phyloP scores from a whole-genome alignment of 2,888 invertebrate genomes.

The Diploptera punctata region DNA sequence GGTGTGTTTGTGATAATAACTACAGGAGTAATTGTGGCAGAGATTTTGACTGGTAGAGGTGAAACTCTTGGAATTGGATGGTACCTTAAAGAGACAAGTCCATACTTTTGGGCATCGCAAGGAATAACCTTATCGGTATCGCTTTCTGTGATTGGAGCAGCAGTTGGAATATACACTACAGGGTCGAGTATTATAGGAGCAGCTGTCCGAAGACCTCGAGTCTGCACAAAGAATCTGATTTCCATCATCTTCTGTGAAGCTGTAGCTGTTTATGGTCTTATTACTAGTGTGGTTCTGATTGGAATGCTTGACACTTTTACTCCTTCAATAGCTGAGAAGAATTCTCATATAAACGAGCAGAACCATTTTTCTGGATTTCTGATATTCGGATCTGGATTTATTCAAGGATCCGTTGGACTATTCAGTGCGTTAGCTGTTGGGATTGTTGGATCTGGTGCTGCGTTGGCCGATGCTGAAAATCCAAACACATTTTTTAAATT shows the following conservation, averaged over 20 bases:
- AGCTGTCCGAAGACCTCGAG: conserved; percentile 97
- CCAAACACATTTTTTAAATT: conserved; percentile 96
- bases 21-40: too few relatives aligned
- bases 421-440: conserved; percentile 97
- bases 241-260: conserved; percentile 99
- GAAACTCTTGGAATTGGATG: too few relatives aligned
- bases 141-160: too few relatives aligned
- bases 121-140: too few relatives aligned
- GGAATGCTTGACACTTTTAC: conserved; percentile 75
- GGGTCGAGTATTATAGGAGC: conserved; percentile 97
- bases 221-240: conserved; percentile 98
- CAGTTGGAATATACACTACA: conserved; percentile 89
- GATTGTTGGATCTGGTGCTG: conserved; percentile 96
- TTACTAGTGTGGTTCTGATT: conserved; percentile 96
- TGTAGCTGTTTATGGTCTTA: conserved; percentile 98
- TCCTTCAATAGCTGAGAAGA: conserved; percentile 54
- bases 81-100: too few relatives aligned
- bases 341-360: conserved; percentile 58
- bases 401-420: conserved; percentile 94
- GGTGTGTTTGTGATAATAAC: too few relatives aligned
- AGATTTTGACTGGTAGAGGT: too few relatives aligned
- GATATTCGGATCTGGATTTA: conserved; percentile 95
- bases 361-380: conserved; percentile 90
- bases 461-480: conserved; percentile 97
- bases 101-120: too few relatives aligned